Evolutionary conservation across 2,888 invertebrate species (phyloP).

Genomic region (Cyaniris semiargus): DNA sequence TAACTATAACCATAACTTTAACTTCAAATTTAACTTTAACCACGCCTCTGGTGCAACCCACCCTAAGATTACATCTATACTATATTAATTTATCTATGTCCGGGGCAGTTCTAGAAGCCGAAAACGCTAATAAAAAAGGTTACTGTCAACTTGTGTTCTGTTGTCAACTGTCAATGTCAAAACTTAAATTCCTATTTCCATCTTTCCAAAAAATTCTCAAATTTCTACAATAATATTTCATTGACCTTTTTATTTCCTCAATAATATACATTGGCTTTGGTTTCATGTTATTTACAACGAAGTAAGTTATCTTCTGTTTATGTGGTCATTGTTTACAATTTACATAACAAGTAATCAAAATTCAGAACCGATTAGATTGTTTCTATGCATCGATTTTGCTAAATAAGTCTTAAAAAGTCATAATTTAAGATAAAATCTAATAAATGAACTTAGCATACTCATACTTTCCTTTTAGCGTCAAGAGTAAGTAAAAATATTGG

Average conservation of each 20-base stretch:
- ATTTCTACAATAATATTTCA: neutral
- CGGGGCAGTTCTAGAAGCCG: too few species aligned
- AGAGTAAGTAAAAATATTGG: conserved; percentile 27
- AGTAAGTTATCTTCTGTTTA: neutral
- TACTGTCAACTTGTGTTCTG: too few species aligned
- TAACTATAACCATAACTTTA: too few species aligned
- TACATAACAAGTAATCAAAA: neutral
- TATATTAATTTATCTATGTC: too few species aligned
- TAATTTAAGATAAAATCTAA: neutral
- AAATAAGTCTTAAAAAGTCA: neutral
- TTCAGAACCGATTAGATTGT: neutral
- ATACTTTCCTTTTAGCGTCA: neutral
- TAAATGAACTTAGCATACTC: neutral
- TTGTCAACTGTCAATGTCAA: too few species aligned
- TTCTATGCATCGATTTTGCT: neutral
- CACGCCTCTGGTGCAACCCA: too few species aligned
- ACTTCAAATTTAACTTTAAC: too few species aligned
- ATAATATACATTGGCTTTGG: neutral
- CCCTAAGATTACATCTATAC: too few species aligned
- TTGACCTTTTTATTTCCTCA: neutral
- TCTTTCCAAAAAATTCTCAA: too few species aligned
- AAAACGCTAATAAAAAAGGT: too few species aligned
- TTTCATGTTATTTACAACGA: neutral
- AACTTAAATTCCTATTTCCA: too few species aligned
- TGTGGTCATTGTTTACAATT: neutral